Percentiles rank a stretch among this genome's conserved stretches.
Evolutionary conservation across 2,888 invertebrate genomes (phyloP).

Genomic region (Megastigmus dorsalis): DNA sequence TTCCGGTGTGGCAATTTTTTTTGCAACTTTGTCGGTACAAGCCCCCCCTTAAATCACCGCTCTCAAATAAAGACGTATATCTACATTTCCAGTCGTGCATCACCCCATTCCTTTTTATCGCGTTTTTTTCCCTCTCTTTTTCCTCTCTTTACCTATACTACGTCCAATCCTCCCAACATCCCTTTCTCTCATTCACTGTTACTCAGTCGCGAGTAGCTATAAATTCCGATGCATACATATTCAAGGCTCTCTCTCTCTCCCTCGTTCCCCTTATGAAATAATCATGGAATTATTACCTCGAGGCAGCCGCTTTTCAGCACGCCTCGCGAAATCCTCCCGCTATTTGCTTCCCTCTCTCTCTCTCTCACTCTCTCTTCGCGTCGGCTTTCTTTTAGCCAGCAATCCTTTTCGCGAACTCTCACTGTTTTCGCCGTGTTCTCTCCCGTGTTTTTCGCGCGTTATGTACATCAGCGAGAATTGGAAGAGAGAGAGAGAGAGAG

Average conservation of each 20-base stretch:
- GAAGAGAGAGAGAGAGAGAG: neutral
- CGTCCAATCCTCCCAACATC: too few relatives aligned
- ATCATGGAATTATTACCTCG: slow-evolving; percentile 70
- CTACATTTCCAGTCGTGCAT: too few relatives aligned
- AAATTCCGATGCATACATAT: slow-evolving; percentile 72
- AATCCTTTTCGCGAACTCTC: neutral
- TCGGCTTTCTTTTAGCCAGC: neutral
- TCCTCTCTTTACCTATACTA: too few relatives aligned
- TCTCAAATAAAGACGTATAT: too few relatives aligned
- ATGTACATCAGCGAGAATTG: slow-evolving; percentile 15
- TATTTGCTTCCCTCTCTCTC: neutral
- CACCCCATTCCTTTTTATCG: neutral
- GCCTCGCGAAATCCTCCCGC: slow-evolving; percentile 54
- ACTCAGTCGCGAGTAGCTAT: slow-evolving; percentile 59
- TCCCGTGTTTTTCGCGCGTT: slow-evolving; percentile 24
- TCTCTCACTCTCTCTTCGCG: neutral
- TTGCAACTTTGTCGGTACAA: too few relatives aligned
- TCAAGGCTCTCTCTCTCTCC: too few relatives aligned
- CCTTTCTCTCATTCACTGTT: slow-evolving; percentile 1
- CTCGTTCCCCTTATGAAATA: slow-evolving; percentile 68
- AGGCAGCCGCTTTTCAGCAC: slow-evolving; percentile 58
- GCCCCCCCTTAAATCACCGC: too few relatives aligned
- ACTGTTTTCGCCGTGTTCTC: neutral
- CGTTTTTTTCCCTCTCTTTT: slow-evolving; percentile 56
- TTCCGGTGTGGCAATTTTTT: too few relatives aligned